These are phyloP conservation scores for Sphaeridia pumilis DNA, from an alignment of 2,888 invertebrate genomes.

Conservation along the genomic window DNA sequence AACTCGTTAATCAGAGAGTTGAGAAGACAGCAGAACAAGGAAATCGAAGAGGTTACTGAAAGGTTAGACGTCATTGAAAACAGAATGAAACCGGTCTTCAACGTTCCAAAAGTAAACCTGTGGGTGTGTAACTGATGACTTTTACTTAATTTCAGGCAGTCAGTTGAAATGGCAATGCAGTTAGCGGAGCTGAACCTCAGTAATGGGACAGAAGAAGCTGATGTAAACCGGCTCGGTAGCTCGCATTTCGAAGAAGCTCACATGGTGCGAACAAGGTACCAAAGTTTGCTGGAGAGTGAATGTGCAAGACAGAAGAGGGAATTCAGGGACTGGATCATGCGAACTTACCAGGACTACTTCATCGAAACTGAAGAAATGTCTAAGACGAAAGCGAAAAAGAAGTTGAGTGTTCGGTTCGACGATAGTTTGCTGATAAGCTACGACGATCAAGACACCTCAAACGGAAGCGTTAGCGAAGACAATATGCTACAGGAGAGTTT, in stretches of 20 bases:
- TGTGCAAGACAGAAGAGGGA: slow-evolving; percentile 73
- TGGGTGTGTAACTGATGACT: not conserved
- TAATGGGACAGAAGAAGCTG: slow-evolving; percentile 65
- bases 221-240: slow-evolving; percentile 72
- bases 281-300: slow-evolving; percentile 63
- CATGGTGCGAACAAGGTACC: slow-evolving; percentile 69
- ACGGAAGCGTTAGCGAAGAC: slow-evolving; percentile 32
- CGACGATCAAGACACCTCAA: slow-evolving; percentile 37
- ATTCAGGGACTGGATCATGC: slow-evolving; percentile 81
- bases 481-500: slow-evolving; percentile 78
- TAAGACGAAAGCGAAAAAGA: slow-evolving; percentile 27
- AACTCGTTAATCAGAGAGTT: slow-evolving; percentile 66
- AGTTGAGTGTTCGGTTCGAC: slow-evolving; percentile 33
- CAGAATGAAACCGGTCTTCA: slow-evolving; percentile 33
- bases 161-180: slow-evolving; percentile 77
- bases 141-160: slow-evolving; percentile 49
- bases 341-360: slow-evolving; percentile 59
- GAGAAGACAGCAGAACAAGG: slow-evolving; percentile 58
- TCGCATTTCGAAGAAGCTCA: slow-evolving; percentile 65
- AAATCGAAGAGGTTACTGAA: slow-evolving; percentile 56
- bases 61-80: slow-evolving; percentile 44
- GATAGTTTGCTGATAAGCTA: slow-evolving; percentile 37
- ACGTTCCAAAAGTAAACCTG: too few species aligned
- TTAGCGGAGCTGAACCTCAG: slow-evolving; percentile 63
- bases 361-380: slow-evolving; percentile 41